Percentiles rank a stretch among this genome's conserved stretches.
phyloP scores from a whole-genome alignment of 2,888 invertebrate species.

The Poecilobothrus nobilitatus region DNA sequence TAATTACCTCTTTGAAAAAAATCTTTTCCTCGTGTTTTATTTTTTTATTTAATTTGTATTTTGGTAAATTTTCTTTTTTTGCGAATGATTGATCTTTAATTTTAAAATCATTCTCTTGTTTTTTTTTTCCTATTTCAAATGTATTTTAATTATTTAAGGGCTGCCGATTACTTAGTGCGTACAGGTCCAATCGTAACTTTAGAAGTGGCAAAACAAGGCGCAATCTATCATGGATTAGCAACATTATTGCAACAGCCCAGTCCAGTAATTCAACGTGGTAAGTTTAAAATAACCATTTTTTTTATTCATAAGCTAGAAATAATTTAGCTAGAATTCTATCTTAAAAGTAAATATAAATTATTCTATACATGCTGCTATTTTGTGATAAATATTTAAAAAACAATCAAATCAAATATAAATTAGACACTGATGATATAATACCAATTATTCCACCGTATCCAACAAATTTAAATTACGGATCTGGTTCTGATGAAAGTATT shows the following conservation, averaged over 20 bases:
- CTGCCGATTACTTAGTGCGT: constrained; percentile 90
- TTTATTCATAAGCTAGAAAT: constrained; percentile 11
- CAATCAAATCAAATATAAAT: constrained; percentile 22
- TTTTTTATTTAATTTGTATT: neutral
- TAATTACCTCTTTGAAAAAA: neutral
- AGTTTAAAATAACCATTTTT: constrained; percentile 26
- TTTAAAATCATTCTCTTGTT: too few relatives aligned
- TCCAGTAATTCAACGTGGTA: constrained; percentile 69
- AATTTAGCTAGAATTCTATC: neutral
- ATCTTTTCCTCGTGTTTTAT: neutral
- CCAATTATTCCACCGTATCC: constrained; percentile 30
- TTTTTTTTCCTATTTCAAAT: neutral
- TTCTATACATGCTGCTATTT: constrained; percentile 3
- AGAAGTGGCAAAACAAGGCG: constrained; percentile 96
- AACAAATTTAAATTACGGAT: constrained; percentile 30
- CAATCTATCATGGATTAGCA: constrained; percentile 91
- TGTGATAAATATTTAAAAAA: neutral
- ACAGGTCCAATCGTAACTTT: constrained; percentile 90
- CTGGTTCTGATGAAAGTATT: constrained; percentile 41
- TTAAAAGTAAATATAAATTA: neutral
- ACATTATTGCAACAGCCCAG: constrained; percentile 87
- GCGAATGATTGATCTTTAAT: too few relatives aligned
- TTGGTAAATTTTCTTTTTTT: neutral
- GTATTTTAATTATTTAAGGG: constrained; percentile 48
- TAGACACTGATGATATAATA: constrained; percentile 21